Conservation (phyloP, 2,888 invertebrate genomes). For the Anticlea derivata region DNA sequence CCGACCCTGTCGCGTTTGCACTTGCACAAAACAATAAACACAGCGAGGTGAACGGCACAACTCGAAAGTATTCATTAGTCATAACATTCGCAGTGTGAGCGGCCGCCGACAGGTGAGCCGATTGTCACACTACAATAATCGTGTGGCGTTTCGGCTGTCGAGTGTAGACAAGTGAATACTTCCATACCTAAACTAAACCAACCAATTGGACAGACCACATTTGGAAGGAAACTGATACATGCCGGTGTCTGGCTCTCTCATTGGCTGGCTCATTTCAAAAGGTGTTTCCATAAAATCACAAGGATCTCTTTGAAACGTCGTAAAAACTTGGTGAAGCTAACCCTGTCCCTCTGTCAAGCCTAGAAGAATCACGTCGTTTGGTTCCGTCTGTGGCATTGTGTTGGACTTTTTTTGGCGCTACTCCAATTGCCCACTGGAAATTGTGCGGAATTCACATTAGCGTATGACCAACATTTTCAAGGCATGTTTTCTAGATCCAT, state of each 20-base stretch:
- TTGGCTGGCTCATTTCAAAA: no score
- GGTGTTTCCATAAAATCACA: no score
- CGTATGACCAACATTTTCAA: no score
- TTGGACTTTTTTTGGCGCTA: background rate
- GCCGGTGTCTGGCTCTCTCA: no score
- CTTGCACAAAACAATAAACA: slow-evolving; percentile 6
- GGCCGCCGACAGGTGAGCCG: slow-evolving; percentile 28
- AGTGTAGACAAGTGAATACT: slow-evolving; percentile 1
- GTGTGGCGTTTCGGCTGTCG: background rate
- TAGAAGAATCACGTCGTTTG: no score
- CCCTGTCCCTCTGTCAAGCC: no score
- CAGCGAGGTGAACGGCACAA: slow-evolving; percentile 23
- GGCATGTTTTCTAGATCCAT: no score
- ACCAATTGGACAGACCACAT: background rate
- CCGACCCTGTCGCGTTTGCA: background rate
- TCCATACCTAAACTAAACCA: background rate
- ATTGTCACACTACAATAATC: slow-evolving; percentile 15
- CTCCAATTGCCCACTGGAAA: background rate
- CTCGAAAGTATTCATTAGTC: slow-evolving; percentile 17
- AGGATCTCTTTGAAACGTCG: no score
- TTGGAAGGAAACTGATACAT: no score
- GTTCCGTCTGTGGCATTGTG: background rate
- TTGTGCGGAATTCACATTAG: no score
- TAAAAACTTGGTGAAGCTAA: no score
- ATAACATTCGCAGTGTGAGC: slow-evolving; percentile 18